Evolutionary conservation across 2,797 vertebrate genomes (phyloP), one percentile per base, ranked within the genome.

Genomic region (Helicolenus hilgendorfi): DNA sequence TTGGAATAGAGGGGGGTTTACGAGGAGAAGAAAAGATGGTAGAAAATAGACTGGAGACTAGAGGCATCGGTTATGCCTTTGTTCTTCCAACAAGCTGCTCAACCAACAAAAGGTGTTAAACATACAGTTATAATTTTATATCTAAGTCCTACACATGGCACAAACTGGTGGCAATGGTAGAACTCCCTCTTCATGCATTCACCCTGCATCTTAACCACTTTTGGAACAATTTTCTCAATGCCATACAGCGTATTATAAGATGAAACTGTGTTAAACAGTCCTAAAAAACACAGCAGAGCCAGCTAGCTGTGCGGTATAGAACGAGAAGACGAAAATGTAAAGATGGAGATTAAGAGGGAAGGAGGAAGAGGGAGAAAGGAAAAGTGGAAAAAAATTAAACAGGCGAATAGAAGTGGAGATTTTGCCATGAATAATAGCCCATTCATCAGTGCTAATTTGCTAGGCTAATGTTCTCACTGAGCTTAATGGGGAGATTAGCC

Each of bases 391-490:
- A 15, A 22, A 31, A 72, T 13, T 0, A 75, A 60, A 81, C 36
- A 56, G 67, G 63, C n/a, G 1, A 76, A 71, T 56, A 81, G 81
- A 94, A 91, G 68, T 73, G 76, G 71, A 72, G 79, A 84, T 88
- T 89, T 91, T 81, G 22, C 76, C 79, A 86, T 95, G 93, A 95
- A 92, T 96, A 95, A 96, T 93, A 87, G 89, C 84, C 79, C 81
- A 92, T 96, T 95, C 90, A 94, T 96, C 94, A 92, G 89, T 84
- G 88, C 88, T 95, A 94, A 96, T 96, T 94, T 93, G 86, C 92
- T 85, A 92, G 90, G 94, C 93, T 96, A 95, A 96, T 95, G 94
- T 94, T 90, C 93, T 91, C 80, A 89, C 80, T 87, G 86, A 94
- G 81, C 77, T 91, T 92, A 95, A 94, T 94, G 92, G 89, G 89